phyloP scores from a whole-genome alignment of 2,888 invertebrate genomes.

The Xestia ashworthii region DNA sequence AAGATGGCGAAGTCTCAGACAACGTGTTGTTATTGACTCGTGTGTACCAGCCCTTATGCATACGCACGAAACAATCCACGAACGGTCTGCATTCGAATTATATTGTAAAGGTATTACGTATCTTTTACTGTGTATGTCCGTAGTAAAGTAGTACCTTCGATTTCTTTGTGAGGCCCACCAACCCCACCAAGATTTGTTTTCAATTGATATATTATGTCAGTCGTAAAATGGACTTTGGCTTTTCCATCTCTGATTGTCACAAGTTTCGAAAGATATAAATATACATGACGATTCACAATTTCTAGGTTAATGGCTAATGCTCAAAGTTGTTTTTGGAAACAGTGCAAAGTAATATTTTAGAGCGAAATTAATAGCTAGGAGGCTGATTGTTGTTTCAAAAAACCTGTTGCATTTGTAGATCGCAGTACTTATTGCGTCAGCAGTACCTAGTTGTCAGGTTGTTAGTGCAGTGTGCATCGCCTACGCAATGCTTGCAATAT shows the following conservation, averaged over 20 bases:
- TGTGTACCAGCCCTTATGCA: constrained; percentile 42
- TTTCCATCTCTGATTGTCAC: neutral
- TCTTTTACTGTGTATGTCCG: neutral
- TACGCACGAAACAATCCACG: constrained; percentile 56
- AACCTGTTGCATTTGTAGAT: constrained; percentile 34
- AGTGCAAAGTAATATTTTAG: constrained; percentile 16
- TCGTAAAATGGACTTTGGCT: neutral
- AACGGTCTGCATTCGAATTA: constrained; percentile 62
- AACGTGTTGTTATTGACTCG: constrained; percentile 5
- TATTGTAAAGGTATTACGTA: constrained; percentile 24
- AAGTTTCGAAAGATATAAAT: neutral
- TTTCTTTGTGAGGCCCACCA: constrained; percentile 1
- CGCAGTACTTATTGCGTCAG: constrained; percentile 23
- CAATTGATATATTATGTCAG: no score
- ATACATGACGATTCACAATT: neutral
- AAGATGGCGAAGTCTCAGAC: neutral
- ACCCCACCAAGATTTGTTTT: no score
- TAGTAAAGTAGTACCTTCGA: neutral
- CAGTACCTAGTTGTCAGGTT: constrained; percentile 12
- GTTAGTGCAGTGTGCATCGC: constrained; percentile 14
- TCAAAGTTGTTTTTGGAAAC: constrained; percentile 1
- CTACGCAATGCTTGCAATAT: constrained; percentile 26
- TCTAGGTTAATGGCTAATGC: constrained; percentile 20
- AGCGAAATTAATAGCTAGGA: constrained; percentile 24
- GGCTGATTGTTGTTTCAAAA: constrained; percentile 10